phyloP scores from a whole-genome alignment of 1,140 invertebrate species.

The Drosophila equinoxialis region DNA sequence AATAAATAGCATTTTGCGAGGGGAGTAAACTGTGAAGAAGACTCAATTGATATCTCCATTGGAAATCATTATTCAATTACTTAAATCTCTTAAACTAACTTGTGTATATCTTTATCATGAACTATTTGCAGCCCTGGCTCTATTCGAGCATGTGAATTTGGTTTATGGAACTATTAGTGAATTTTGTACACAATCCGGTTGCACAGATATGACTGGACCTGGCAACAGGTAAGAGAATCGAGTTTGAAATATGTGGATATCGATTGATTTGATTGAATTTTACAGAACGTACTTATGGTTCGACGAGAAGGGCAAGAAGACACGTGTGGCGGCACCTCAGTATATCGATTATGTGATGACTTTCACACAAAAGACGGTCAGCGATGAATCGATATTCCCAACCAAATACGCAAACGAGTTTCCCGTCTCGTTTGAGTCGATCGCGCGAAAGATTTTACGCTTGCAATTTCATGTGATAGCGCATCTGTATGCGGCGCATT shows the following conservation, averaged over 20 bases:
- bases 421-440: conserved; percentile 95
- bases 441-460: conserved; percentile 97
- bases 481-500: conserved; percentile 99
- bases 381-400: conserved; percentile 98
- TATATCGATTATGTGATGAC: conserved; percentile 99
- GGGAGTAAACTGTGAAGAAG: too few species aligned
- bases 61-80: too few species aligned
- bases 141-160: conserved; percentile 99
- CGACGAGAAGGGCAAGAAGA: conserved; percentile 99
- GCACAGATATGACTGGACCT: conserved; percentile 97
- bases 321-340: conserved; percentile 97
- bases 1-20: too few species aligned
- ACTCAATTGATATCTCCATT: too few species aligned
- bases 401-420: conserved; percentile 99
- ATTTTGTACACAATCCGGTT: conserved; percentile 97
- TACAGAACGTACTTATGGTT: conserved; percentile 97
- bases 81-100: too few species aligned
- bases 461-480: conserved; percentile 98
- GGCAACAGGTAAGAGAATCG: conserved; percentile 87
- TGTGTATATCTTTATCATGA: background rate
- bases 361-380: conserved; percentile 97
- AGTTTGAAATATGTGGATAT: too few species aligned
- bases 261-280: too few species aligned
- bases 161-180: conserved; percentile 98
- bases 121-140: conserved; percentile 92